These are phyloP conservation scores for Nasonia giraulti DNA, from an alignment of 1,140 invertebrate species.

Conservation along the genomic window DNA sequence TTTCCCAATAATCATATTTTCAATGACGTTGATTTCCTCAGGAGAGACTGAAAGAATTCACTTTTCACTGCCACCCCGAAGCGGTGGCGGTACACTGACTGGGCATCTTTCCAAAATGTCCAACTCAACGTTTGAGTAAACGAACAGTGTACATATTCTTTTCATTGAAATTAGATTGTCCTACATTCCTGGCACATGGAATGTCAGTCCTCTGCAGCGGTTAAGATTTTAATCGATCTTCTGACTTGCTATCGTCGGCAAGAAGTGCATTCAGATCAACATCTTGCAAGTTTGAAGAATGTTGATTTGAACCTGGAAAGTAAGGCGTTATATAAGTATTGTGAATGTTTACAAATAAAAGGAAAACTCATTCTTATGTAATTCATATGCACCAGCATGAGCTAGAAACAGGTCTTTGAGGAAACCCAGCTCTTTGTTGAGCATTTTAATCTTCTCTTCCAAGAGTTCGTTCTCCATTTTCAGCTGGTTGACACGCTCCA, in stretches of 20 bases:
- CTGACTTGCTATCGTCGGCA: conserved; percentile 61
- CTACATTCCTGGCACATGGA: conserved; percentile 36
- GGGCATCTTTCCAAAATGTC: conserved; percentile 67
- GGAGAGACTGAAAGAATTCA: neutral
- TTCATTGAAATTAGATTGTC: conserved; percentile 35
- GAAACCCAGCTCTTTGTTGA: conserved; percentile 89
- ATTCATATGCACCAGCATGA: conserved; percentile 78
- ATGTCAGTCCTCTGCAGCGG: conserved; percentile 18
- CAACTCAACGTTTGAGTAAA: conserved; percentile 50
- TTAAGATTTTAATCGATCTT: conserved; percentile 42
- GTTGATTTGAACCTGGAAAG: conserved; percentile 66
- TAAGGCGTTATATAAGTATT: conserved; percentile 4
- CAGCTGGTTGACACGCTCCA: conserved; percentile 84
- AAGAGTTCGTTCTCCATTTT: conserved; percentile 89
- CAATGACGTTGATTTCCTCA: conserved; percentile 15
- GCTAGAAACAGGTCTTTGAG: conserved; percentile 91
- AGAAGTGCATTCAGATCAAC: conserved; percentile 69
- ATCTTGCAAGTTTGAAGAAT: conserved; percentile 65
- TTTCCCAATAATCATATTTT: conserved; percentile 7
- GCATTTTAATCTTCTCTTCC: conserved; percentile 89
- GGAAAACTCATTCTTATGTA: neutral
- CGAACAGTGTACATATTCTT: conserved; percentile 39
- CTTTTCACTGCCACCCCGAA: neutral
- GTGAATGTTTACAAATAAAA: conserved; percentile 2
- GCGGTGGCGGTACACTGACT: conserved; percentile 22